Base-by-base conservation (phyloP, 2,888 invertebrate species). In the Busseola fusca region DNA sequence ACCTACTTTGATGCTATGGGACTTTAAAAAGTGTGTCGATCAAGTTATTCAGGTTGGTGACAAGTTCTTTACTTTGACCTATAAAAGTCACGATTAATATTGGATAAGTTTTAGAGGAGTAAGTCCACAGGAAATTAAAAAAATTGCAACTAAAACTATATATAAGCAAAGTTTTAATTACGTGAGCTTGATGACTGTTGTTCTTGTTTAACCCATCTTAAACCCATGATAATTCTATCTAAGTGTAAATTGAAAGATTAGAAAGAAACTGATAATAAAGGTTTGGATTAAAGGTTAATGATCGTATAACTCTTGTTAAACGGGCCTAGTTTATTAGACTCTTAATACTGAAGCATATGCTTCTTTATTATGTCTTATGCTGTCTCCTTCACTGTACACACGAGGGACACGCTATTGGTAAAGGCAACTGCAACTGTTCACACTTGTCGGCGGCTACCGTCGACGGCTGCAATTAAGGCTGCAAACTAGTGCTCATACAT, bases 91-190 rank as follows among this genome's bases (percentile, higher is more conserved):
- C 3, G 25, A 59, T 73, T 50, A 25, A 59, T 58, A 4, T 16
- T 30, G 6, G 14, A 54, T 52, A 21, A 27, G 27, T 37, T 66
- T 54, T 48, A 54, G 0, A 45, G 37, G 7, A 45, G n/a, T 37
- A n/a, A 21, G 10, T 21, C 16, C 9, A 27, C 45, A 48, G 75
- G 75, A 74, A 73, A 74, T 66, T 74, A 45, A 16, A 73, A 52
- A 65, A 42, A 54, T 25, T 40, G 59, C 52, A 16, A 54, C 52
- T 54, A 5, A 30, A 45, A 21, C 45, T 21, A 45, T 9, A 9
- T 7, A 16, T 30, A 16, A 25, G 48, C 30, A 21, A 48, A n/a
- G 57, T 48, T 70, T 48, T 48, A 71, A 70, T 48, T 71, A 42
- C 42, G 3, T 27, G 27, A 57, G 34, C 16, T 27, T 52, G 40